Conservation (phyloP, 2,888 invertebrate species). For the Monoplex corrugatus region DNA sequence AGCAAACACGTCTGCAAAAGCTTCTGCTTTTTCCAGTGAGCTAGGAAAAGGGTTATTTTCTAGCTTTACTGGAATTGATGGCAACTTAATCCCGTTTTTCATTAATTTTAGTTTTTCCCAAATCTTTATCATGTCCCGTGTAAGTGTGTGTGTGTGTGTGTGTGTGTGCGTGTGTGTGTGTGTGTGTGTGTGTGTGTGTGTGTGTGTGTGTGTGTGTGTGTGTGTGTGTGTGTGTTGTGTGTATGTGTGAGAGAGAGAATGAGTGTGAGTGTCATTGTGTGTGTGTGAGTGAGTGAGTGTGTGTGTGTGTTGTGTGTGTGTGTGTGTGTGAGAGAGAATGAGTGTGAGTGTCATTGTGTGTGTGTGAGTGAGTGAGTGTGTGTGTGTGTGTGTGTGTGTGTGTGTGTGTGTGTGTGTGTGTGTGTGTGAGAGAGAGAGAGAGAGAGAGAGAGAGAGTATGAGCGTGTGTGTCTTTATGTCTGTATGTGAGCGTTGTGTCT, state of each 20-base stretch:
- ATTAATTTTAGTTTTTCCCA: too few species aligned
- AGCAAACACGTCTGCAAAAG: too few species aligned
- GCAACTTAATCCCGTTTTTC: too few species aligned
- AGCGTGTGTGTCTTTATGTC: not conserved
- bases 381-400: not conserved
- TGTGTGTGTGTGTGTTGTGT: too few species aligned
- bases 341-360: not conserved
- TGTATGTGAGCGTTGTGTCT: slow-evolving; percentile 3
- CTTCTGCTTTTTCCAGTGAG: too few species aligned
- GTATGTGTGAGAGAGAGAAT: too few species aligned
- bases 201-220: not conserved
- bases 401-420: not conserved
- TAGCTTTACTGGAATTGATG: too few species aligned
- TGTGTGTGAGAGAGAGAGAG: not conserved
- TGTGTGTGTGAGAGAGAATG: not conserved
- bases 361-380: not conserved
- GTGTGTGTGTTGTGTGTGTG: not conserved
- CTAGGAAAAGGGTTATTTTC: too few species aligned
- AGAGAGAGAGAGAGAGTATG: not conserved
- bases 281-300: not conserved
- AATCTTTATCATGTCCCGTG: too few species aligned
- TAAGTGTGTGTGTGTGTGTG: too few species aligned
- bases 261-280: not conserved
- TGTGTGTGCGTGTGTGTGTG: too few species aligned
- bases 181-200: too few species aligned